A percentile compares a stretch with the other conserved stretches of the same genome.
phyloP scores from a whole-genome alignment of 2,797 vertebrate species.

The Scolopax bukidnonensis region DNA sequence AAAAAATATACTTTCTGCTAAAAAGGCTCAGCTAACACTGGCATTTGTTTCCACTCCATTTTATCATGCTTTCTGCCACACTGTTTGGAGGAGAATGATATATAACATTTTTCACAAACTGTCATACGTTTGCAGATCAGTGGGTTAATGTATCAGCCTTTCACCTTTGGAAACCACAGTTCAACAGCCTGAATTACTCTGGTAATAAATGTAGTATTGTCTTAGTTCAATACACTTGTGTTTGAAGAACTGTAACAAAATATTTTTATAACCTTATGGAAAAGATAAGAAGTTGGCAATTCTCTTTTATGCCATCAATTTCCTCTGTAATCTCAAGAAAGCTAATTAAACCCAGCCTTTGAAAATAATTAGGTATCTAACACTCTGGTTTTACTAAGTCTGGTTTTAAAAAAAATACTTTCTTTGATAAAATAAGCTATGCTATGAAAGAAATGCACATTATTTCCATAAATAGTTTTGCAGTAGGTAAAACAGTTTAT shows the following conservation, averaged over 20 bases:
- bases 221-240: not conserved
- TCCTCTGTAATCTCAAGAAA: slow-evolving; percentile 8
- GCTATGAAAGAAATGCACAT: not conserved
- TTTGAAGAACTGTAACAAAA: slow-evolving; percentile 56
- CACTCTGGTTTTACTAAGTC: not conserved
- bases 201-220: slow-evolving; percentile 57
- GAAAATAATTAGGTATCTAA: slow-evolving; percentile 26
- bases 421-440: not conserved
- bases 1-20: not conserved
- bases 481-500: not conserved
- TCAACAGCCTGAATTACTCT: slow-evolving; percentile 42
- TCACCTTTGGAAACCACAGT: slow-evolving; percentile 57
- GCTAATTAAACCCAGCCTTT: slow-evolving; percentile 38
- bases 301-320: slow-evolving; percentile 25
- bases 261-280: slow-evolving; percentile 55
- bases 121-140: not conserved
- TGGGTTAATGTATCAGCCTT: slow-evolving; percentile 54
- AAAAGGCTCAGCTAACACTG: not conserved
- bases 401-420: slow-evolving; percentile 36
- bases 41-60: slow-evolving; percentile 8
- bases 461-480: not conserved
- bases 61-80: not conserved
- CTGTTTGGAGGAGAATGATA: not conserved
- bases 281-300: slow-evolving; percentile 44
- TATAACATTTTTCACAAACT: slow-evolving; percentile 7